Evolutionary conservation across 2,113 vertebrate genomes (phyloP).

Genomic region (Alces alces): DNA sequence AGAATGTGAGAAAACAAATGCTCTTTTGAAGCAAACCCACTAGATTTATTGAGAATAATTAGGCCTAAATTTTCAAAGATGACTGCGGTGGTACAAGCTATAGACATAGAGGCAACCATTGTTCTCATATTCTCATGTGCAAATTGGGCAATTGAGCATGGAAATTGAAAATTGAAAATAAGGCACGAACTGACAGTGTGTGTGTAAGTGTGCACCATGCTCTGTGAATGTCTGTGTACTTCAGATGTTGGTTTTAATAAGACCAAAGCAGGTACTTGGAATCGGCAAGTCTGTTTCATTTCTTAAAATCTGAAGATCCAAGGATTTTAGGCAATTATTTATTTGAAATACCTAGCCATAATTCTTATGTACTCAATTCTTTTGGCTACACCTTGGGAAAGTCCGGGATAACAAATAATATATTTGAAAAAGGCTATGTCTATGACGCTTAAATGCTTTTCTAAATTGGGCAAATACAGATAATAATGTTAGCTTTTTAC

Average conservation of each 20-base stretch:
- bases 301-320: background rate
- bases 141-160: constrained; percentile 45
- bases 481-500: background rate
- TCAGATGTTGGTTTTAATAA: constrained; percentile 31
- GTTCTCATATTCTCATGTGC: constrained; percentile 37
- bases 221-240: background rate
- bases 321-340: constrained; percentile 1
- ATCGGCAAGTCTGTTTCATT: background rate
- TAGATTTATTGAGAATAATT: constrained; percentile 30
- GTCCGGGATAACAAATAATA: background rate
- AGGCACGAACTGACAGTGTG: constrained; percentile 18
- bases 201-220: background rate
- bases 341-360: background rate
- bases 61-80: constrained; percentile 31
- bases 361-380: background rate
- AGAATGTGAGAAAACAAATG: constrained; percentile 15
- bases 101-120: constrained; percentile 13
- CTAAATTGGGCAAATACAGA: constrained; percentile 11
- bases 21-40: constrained; percentile 22
- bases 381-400: background rate
- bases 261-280: background rate
- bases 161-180: constrained; percentile 39
- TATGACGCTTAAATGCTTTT: background rate
- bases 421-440: background rate
- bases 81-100: background rate